Evolutionary conservation across 2,113 vertebrate species (phyloP).

Genomic region (Phalacrocorax aristotelis): DNA sequence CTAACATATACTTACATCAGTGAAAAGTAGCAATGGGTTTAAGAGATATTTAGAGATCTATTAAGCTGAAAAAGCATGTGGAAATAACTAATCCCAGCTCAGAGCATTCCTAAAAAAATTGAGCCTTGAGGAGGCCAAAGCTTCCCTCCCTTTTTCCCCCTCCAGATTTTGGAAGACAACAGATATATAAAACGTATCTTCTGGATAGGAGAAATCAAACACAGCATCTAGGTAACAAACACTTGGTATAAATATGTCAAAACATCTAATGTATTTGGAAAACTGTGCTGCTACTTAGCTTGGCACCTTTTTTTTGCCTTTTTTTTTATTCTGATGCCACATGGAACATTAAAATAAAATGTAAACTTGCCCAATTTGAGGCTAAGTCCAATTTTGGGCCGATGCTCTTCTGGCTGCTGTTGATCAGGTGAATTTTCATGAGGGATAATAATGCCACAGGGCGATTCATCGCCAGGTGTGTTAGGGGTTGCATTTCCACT

Average conservation of each 20-base stretch:
- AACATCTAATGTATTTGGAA: not conserved
- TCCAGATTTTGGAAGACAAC: not conserved
- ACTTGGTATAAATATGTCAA: not conserved
- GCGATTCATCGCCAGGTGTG: conserved; percentile 93
- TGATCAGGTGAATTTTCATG: conserved; percentile 96
- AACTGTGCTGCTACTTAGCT: not conserved
- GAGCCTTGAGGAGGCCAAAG: not conserved
- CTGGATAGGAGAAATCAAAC: not conserved
- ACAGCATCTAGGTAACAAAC: not conserved
- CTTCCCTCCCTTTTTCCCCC: not conserved
- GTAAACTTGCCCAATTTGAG: conserved; percentile 89
- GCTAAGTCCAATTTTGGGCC: conserved; percentile 96
- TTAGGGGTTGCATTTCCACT: conserved; percentile 93
- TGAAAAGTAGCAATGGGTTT: not conserved
- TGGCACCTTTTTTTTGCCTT: not conserved
- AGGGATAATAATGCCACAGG: conserved; percentile 98
- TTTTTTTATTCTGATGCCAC: not conserved
- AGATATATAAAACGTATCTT: not conserved
- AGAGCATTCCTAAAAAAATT: not conserved
- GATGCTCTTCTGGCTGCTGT: conserved; percentile 90
- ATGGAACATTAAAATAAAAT: not conserved
- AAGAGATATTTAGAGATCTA: not conserved
- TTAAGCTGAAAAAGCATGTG: not conserved
- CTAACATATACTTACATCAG: not conserved
- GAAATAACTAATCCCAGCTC: not conserved